Evolutionary conservation across 2,888 invertebrate genomes (phyloP).

Genomic region (Leuctra nigra): DNA sequence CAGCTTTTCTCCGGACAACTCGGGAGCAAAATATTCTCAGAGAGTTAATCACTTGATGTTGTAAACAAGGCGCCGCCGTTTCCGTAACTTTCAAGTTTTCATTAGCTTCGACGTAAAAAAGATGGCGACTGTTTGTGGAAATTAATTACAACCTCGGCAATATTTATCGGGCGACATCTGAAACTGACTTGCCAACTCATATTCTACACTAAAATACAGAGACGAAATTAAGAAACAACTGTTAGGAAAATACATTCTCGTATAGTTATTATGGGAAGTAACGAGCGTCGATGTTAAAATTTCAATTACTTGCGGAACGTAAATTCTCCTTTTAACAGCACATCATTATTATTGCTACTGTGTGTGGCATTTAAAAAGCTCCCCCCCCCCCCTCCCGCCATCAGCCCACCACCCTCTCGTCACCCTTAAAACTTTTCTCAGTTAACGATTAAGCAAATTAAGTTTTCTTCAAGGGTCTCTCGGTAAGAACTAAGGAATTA

Average conservation of each 20-base stretch:
- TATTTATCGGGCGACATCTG: conserved; percentile 12
- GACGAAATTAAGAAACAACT: conserved; percentile 9
- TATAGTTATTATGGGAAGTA: conserved; percentile 6
- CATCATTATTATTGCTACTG: conserved; percentile 8
- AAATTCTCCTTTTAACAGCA: conserved; percentile 17
- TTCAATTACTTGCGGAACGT: conserved; percentile 21
- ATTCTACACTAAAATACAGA: not conserved
- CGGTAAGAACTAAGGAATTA: conserved; percentile 22
- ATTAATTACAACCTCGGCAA: conserved; percentile 7
- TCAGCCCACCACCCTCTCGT: not conserved
- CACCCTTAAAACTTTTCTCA: conserved; percentile 15
- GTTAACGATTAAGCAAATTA: conserved; percentile 27
- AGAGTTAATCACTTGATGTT: no score
- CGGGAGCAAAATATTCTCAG: no score
- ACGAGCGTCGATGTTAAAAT: conserved; percentile 7
- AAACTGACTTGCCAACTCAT: conserved; percentile 11
- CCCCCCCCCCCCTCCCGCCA: not conserved
- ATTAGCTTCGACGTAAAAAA: no score
- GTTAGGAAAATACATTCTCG: not conserved
- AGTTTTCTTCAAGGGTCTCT: conserved; percentile 20
- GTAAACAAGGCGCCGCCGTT: no score
- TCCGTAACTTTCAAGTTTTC: no score
- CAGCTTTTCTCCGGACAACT: no score
- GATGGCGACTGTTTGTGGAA: no score
- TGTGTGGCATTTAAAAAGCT: not conserved